Conservation (phyloP, 2,113 vertebrate species). For the Macquaria australasica region DNA sequence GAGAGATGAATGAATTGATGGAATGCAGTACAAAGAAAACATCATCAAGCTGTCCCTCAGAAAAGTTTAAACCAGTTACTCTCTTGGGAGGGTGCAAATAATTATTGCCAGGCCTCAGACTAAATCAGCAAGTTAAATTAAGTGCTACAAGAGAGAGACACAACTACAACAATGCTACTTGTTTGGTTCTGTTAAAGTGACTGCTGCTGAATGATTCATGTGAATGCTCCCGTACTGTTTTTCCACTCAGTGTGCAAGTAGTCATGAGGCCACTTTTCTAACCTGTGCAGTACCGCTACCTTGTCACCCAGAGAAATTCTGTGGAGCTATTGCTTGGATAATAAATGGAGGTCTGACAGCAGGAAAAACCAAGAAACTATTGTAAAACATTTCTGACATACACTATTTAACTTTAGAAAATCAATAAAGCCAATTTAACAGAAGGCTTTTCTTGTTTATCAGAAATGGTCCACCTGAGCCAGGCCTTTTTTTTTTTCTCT, state of each 20-base stretch:
- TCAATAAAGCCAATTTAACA: constrained; percentile 67
- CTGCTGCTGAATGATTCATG: constrained; percentile 1
- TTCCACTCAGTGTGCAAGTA: background rate
- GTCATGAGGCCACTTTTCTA: background rate
- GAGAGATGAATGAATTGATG: background rate
- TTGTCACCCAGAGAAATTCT: constrained; percentile 12
- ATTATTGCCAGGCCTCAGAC: background rate
- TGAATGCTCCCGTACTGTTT: background rate
- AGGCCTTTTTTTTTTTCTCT: background rate
- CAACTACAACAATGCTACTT: background rate
- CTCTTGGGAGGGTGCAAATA: background rate
- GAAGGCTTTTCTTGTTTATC: constrained; percentile 54
- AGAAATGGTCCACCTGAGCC: constrained; percentile 31
- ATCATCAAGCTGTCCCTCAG: background rate
- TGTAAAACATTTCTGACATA: constrained; percentile 69
- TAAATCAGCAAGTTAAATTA: background rate
- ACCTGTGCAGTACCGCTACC: background rate
- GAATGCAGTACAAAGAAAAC: background rate
- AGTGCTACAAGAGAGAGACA: background rate
- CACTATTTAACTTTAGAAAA: constrained; percentile 57
- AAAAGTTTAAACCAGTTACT: background rate
- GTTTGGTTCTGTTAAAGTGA: background rate
- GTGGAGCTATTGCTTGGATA: background rate
- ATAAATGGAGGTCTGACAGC: constrained; percentile 32
- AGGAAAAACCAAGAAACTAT: constrained; percentile 35